Evolutionary conservation across 2,113 vertebrate genomes (phyloP).

Genomic region (Puffinus mauretanicus): DNA sequence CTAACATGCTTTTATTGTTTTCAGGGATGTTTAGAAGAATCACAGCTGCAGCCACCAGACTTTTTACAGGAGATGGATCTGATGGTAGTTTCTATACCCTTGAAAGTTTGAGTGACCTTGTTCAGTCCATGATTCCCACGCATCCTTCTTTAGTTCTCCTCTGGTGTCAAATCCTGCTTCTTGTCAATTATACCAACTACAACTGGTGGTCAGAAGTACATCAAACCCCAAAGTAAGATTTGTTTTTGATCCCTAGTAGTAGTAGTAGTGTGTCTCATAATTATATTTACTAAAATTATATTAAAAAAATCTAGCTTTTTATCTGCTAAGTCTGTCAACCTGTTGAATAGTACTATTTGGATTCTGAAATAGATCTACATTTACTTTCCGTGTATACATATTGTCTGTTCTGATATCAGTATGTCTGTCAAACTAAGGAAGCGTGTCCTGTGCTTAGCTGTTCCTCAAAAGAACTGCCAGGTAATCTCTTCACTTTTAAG

Average conservation of each 20-base stretch:
- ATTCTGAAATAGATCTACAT: neutral
- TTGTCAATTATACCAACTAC: constrained; percentile 95
- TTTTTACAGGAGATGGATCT: constrained; percentile 82
- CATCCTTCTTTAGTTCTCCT: constrained; percentile 95
- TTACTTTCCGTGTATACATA: neutral
- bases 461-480: neutral
- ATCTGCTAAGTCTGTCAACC: neutral
- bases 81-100: constrained; percentile 83
- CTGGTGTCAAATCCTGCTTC: constrained; percentile 97
- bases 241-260: neutral
- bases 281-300: neutral
- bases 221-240: constrained; percentile 89
- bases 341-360: neutral
- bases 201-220: constrained; percentile 97
- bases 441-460: neutral
- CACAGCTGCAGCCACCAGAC: constrained; percentile 88
- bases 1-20: neutral
- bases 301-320: neutral
- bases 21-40: constrained; percentile 95
- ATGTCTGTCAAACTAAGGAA: neutral
- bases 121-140: constrained; percentile 89
- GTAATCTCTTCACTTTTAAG: neutral
- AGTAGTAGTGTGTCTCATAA: neutral
- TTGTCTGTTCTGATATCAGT: neutral
- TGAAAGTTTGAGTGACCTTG: constrained; percentile 83